Evolutionary conservation across 2,888 invertebrate species (phyloP), one percentile per base, ranked within the genome.

Genomic region (Augiades crinisus): DNA sequence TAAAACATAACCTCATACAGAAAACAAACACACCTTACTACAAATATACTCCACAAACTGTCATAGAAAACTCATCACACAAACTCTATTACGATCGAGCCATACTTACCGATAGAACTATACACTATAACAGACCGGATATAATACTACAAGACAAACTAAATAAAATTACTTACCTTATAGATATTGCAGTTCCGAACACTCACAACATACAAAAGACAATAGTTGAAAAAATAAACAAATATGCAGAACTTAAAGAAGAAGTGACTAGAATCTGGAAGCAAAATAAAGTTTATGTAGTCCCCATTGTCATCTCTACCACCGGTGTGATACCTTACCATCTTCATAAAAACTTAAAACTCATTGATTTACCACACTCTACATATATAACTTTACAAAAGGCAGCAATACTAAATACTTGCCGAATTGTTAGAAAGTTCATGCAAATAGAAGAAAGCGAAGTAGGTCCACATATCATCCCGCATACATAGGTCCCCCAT

Each of bases 21-120:
- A 14, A 34, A n/a, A 31, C 33, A 24, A 21, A 10, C 6, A 38
- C 14, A 19, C 47, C 55, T 3, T 52, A 55, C 17, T 55, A 55
- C 21, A 44, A 52, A 40, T 55, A 55, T 36, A 33, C 1, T 1
- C 47, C 47, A 3, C 6, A 37, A 7, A 21, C 47, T 3, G 40
- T 36, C 4, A 7, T 47, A 17, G 43, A 47, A 21, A 47, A 22
- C 13, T 10, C 16, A n/a, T 16, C 8, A 5, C 10, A 40, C 4
- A 51, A 47, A 44, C 13, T 57, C 1, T 54, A 57, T 17, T 57
- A 13, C 5, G 52, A 57, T 17, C 17, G 51, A 22, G 36, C 47
- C 2, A 57, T 57, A 17, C 27, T 50, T 8, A 47, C 36, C 1
- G 45, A 45, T 12, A 27, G 21, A 12, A 44, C 50, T 8, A 30